Evolutionary conservation across 2,113 vertebrate genomes (phyloP).

Genomic region (Camelus bactrianus): DNA sequence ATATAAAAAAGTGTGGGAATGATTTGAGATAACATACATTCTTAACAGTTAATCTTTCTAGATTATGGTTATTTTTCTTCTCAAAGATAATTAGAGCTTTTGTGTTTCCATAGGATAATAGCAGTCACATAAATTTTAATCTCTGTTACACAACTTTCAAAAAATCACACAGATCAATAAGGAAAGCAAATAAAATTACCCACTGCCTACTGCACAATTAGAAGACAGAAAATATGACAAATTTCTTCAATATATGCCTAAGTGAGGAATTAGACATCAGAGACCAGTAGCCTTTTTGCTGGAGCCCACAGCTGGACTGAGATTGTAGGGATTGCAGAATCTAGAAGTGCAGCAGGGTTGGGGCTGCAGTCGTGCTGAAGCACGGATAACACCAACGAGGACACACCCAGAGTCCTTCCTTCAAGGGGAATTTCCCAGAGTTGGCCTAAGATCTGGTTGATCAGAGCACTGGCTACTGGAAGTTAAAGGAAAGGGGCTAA

Average conservation of each 20-base stretch:
- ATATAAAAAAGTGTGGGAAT: background rate
- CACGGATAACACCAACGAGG: background rate
- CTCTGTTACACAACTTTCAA: background rate
- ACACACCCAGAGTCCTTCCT: background rate
- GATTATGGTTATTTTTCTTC: background rate
- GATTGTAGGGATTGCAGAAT: too few relatives aligned
- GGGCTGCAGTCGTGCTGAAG: too few relatives aligned
- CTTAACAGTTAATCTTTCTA: background rate
- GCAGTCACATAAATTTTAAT: background rate
- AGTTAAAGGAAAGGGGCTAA: background rate
- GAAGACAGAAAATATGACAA: background rate
- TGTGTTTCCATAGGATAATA: background rate
- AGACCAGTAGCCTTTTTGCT: background rate
- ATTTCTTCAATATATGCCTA: background rate
- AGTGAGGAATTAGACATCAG: background rate
- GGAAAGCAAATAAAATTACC: background rate
- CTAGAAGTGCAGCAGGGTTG: background rate
- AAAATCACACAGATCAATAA: background rate
- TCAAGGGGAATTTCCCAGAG: background rate
- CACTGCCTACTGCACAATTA: background rate
- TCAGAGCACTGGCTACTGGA: background rate
- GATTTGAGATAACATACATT: background rate
- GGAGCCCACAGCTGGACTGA: background rate
- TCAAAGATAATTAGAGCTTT: background rate
- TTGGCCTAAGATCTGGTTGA: rapidly evolving